Percentiles rank a stretch among this genome's conserved stretches.
Conservation (phyloP, 2,888 invertebrate species). For the Rambutsinella grinnellia region DNA sequence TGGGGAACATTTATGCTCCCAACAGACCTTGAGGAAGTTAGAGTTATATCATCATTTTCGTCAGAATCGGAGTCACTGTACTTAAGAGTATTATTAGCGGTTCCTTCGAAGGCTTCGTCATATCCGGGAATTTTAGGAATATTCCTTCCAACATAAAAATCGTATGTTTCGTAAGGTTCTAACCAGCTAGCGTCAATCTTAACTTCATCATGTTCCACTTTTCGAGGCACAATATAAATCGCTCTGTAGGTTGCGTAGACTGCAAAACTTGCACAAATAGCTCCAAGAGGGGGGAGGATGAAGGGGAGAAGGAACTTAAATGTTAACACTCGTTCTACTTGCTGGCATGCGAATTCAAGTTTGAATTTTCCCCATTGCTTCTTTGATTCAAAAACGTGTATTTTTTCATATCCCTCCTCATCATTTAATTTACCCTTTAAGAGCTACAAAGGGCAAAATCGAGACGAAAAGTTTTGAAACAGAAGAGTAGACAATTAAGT, state of each 20-base stretch:
- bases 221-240: not conserved
- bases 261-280: not conserved
- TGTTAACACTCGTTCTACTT: not conserved
- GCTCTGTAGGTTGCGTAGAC: not conserved
- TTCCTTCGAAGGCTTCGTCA: conserved; percentile 9
- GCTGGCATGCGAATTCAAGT: not conserved
- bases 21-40: no score
- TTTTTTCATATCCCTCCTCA: no score
- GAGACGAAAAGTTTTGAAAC: no score
- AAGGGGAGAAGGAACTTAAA: not conserved
- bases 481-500: no score
- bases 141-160: conserved; percentile 23
- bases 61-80: not conserved
- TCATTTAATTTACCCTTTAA: no score
- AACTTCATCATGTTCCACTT: not conserved
- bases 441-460: no score
- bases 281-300: not conserved
- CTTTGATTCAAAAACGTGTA: no score
- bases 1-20: no score
- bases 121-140: conserved; percentile 20
- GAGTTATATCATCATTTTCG: no score
- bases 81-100: not conserved
- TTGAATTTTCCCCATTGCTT: no score
- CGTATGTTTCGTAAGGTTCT: conserved; percentile 29
- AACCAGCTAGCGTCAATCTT: conserved; percentile 10